phyloP scores from a whole-genome alignment of 1,140 invertebrate species.

The Drosophila ananassae region DNA sequence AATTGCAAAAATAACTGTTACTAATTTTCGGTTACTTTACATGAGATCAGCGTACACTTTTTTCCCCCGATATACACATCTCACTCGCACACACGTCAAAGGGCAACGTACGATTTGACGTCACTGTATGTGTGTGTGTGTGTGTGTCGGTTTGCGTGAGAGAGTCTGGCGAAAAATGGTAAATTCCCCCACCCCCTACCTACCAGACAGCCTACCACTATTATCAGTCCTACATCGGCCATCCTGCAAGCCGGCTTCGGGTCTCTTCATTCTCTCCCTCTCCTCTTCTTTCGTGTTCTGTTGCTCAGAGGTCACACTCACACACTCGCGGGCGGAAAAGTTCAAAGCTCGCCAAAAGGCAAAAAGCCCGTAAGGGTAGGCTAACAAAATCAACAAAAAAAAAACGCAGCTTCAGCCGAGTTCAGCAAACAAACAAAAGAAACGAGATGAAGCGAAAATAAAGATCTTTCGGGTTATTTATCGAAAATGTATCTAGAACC shows the following conservation, averaged over 20 bases:
- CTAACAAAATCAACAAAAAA: slow-evolving; percentile 25
- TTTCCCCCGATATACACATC: slow-evolving; percentile 18
- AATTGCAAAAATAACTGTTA: background rate
- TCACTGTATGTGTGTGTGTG: slow-evolving; percentile 31
- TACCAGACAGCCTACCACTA: slow-evolving; percentile 10
- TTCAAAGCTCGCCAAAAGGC: slow-evolving; percentile 60
- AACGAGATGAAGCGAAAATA: slow-evolving; percentile 13
- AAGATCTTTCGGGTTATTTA: too few relatives aligned
- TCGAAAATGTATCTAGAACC: background rate
- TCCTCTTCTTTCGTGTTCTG: slow-evolving; percentile 12
- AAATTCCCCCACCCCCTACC: slow-evolving; percentile 12
- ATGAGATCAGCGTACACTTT: slow-evolving; percentile 74
- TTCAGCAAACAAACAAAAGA: slow-evolving; percentile 52
- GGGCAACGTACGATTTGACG: slow-evolving; percentile 75
- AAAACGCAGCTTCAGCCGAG: slow-evolving; percentile 43
- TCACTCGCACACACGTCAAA: slow-evolving; percentile 34
- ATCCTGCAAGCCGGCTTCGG: slow-evolving; percentile 42
- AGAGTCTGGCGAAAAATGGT: slow-evolving; percentile 26
- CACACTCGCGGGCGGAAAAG: slow-evolving; percentile 38
- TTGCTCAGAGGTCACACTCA: slow-evolving; percentile 43
- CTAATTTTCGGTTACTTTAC: slow-evolving; percentile 42
- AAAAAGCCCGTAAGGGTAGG: slow-evolving; percentile 32
- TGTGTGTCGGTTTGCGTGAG: slow-evolving; percentile 16
- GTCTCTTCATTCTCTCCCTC: slow-evolving; percentile 1
- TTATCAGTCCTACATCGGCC: slow-evolving; percentile 27